Evolutionary conservation across 2,113 vertebrate species (phyloP).

Genomic region (Climacteris rufus): DNA sequence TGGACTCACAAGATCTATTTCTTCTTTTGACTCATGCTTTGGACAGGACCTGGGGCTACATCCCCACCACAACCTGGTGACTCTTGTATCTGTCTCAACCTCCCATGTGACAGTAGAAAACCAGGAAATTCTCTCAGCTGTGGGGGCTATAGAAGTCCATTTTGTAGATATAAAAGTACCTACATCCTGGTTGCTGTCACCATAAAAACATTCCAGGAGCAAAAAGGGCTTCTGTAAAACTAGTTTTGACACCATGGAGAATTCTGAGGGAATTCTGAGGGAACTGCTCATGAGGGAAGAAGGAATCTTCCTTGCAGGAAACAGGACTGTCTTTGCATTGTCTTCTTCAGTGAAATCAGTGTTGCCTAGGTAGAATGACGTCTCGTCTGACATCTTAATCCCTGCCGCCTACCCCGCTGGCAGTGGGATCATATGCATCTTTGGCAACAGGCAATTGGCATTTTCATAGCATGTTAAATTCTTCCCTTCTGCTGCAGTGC

Average conservation of each 20-base stretch:
- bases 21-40: not conserved
- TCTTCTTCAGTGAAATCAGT: not conserved
- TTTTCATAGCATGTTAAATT: conserved; percentile 40
- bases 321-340: not conserved
- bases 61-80: fast-evolving
- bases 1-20: not conserved
- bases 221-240: not conserved
- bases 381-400: conserved; percentile 19
- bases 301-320: not conserved
- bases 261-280: not conserved
- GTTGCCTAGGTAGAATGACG: not conserved
- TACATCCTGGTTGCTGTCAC: not conserved
- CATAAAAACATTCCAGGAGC: not conserved
- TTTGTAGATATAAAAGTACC: not conserved
- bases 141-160: not conserved
- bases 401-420: not conserved
- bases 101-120: fast-evolving
- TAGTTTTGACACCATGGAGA: not conserved
- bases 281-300: not conserved
- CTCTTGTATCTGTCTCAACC: not conserved
- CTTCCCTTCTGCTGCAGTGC: conserved; percentile 45
- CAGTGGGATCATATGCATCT: not conserved
- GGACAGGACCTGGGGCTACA: not conserved
- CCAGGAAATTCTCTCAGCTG: not conserved
- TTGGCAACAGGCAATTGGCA: conserved; percentile 21